These are phyloP conservation scores for Amphimallon solstitiale DNA, from an alignment of 2,888 invertebrate genomes.

Conservation along the genomic window DNA sequence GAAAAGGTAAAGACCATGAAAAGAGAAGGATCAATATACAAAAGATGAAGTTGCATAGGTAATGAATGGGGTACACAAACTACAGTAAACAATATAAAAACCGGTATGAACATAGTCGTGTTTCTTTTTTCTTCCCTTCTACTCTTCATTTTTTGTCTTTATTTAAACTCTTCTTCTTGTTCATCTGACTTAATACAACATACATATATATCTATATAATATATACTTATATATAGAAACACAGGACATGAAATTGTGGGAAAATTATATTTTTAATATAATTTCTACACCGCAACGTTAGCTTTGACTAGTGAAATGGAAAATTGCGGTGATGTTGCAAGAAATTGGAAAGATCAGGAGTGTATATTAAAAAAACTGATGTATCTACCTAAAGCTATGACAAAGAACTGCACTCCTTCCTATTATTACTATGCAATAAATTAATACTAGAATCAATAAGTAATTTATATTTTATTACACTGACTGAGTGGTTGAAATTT, in stretches of 20 bases:
- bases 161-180: constrained; percentile 14
- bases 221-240: constrained; percentile 52
- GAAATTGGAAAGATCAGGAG: constrained; percentile 33
- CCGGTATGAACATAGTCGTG: constrained; percentile 55
- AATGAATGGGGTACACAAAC: constrained; percentile 35
- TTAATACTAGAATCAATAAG: not conserved
- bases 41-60: constrained; percentile 22
- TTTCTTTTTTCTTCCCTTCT: constrained; percentile 41
- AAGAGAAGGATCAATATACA: constrained; percentile 15
- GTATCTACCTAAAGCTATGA: not conserved
- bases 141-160: not conserved
- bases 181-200: constrained; percentile 36
- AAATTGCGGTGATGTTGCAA: constrained; percentile 41
- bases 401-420: not conserved
- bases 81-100: constrained; percentile 56
- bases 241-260: constrained; percentile 56
- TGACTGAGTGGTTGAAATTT: too few species aligned
- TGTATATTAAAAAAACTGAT: constrained; percentile 16
- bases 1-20: not conserved
- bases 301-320: constrained; percentile 39
- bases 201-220: not conserved
- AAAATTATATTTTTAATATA: constrained; percentile 51
- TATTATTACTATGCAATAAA: not conserved
- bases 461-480: too few species aligned
- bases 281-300: constrained; percentile 9